Evolutionary conservation across 2,888 invertebrate species (phyloP).

Genomic region (Tholera decimalis): DNA sequence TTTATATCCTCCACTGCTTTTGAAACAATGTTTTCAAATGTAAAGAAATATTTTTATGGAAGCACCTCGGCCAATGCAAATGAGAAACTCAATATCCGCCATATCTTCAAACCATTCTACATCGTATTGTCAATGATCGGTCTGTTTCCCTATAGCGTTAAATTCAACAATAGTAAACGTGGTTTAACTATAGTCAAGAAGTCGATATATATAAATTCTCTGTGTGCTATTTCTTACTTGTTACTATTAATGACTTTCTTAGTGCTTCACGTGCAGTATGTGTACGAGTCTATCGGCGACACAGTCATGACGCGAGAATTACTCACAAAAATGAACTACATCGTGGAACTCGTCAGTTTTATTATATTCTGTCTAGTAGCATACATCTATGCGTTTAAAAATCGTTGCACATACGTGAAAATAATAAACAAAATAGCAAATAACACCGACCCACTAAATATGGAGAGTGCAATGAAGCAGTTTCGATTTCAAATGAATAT

Average conservation of each 20-base stretch:
- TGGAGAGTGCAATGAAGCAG: slow-evolving; percentile 62
- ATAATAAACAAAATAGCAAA: slow-evolving; percentile 76
- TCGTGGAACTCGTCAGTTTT: slow-evolving; percentile 74
- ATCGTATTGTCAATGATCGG: slow-evolving; percentile 70
- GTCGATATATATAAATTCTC: slow-evolving; percentile 78
- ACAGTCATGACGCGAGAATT: slow-evolving; percentile 72
- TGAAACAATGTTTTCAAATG: slow-evolving; percentile 60
- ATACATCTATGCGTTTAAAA: slow-evolving; percentile 74
- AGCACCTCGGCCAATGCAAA: slow-evolving; percentile 32
- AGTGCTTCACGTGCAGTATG: slow-evolving; percentile 72
- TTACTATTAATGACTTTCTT: slow-evolving; percentile 71
- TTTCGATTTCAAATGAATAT: slow-evolving; percentile 72
- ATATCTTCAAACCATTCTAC: slow-evolving; percentile 74
- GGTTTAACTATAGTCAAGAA: slow-evolving; percentile 69
- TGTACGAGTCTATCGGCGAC: slow-evolving; percentile 68
- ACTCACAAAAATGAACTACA: slow-evolving; percentile 81
- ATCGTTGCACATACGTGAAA: slow-evolving; percentile 75
- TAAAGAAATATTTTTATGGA: slow-evolving; percentile 57
- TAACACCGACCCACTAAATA: slow-evolving; percentile 68
- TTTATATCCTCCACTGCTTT: background rate
- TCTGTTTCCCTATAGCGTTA: slow-evolving; percentile 75
- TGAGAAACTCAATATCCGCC: slow-evolving; percentile 49
- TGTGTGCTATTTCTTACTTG: slow-evolving; percentile 72
- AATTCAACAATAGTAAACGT: slow-evolving; percentile 63
- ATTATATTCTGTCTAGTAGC: slow-evolving; percentile 69